Evolutionary conservation across 2,113 vertebrate species (phyloP).

Genomic region (Puma concolor): DNA sequence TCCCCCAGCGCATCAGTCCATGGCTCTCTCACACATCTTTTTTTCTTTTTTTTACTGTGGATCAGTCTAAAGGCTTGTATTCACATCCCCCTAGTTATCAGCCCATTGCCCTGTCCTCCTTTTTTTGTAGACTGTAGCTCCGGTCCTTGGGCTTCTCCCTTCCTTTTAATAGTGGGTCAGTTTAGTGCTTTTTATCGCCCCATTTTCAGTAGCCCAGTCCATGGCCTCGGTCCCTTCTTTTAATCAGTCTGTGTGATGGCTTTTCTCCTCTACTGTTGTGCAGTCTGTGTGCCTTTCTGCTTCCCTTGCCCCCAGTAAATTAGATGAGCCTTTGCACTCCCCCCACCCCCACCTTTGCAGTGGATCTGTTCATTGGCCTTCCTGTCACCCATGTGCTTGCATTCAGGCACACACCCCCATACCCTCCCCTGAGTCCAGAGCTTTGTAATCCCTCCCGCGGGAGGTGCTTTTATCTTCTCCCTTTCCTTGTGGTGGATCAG

Average conservation of each 20-base stretch:
- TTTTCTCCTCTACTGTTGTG: not conserved
- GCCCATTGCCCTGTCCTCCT: constrained; percentile 28
- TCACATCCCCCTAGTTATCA: constrained; percentile 10
- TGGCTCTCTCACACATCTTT: not conserved
- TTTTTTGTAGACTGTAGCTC: not conserved
- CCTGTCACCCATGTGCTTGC: not conserved
- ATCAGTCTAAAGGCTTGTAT: constrained; percentile 7
- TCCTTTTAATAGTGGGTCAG: constrained; percentile 38
- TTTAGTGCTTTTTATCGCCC: constrained; percentile 10
- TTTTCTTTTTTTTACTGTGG: constrained; percentile 25
- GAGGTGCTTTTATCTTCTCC: not conserved
- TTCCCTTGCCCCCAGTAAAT: not conserved
- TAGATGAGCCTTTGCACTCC: not conserved
- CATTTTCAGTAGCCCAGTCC: not conserved
- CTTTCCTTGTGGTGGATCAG: constrained; percentile 19
- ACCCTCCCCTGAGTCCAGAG: not conserved
- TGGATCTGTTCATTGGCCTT: constrained; percentile 18
- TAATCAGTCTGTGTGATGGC: constrained; percentile 9
- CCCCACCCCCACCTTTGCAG: not conserved
- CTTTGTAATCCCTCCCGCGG: constrained; percentile 14
- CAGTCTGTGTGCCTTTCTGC: not conserved
- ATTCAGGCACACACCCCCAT: not conserved
- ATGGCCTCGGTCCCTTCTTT: constrained; percentile 9
- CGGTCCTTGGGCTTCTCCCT: not conserved
- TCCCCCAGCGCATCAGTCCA: not conserved